These are phyloP conservation scores for Hippocampus abdominalis DNA, from an alignment of 2,113 vertebrate genomes.

Conservation along the genomic window DNA sequence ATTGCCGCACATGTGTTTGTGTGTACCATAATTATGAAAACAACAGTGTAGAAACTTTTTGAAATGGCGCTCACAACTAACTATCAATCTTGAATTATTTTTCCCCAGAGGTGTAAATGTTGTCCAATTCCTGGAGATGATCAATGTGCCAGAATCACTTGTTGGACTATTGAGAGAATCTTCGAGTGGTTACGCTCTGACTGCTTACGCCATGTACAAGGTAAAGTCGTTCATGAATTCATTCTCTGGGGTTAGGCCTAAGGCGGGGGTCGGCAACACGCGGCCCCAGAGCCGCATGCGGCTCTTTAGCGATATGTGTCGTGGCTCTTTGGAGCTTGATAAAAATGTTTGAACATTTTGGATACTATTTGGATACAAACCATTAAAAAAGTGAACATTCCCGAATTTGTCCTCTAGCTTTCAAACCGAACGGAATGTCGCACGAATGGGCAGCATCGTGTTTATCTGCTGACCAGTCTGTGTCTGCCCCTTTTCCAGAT, in stretches of 20 bases:
- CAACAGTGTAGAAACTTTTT: neutral
- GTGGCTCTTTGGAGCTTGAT: too few relatives aligned
- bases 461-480: neutral
- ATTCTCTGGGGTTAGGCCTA: neutral
- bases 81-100: neutral
- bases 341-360: too few relatives aligned
- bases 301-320: too few relatives aligned
- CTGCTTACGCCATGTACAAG: constrained; percentile 95
- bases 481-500: constrained; percentile 72
- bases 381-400: neutral
- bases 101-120: constrained; percentile 84
- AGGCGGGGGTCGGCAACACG: too few relatives aligned
- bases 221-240: constrained; percentile 64
- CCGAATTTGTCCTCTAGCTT: neutral
- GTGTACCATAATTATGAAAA: neutral
- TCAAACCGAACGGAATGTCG: neutral
- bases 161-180: constrained; percentile 83
- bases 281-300: too few relatives aligned
- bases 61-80: neutral
- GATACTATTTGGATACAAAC: neutral
- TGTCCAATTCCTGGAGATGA: constrained; percentile 83
- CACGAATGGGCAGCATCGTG: neutral
- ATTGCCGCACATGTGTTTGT: neutral
- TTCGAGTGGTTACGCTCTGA: constrained; percentile 85
- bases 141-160: constrained; percentile 82